phyloP scores from a whole-genome alignment of 30 jellyfish, hydroid and myxozoan genomes.

The Mastigias papua region DNA sequence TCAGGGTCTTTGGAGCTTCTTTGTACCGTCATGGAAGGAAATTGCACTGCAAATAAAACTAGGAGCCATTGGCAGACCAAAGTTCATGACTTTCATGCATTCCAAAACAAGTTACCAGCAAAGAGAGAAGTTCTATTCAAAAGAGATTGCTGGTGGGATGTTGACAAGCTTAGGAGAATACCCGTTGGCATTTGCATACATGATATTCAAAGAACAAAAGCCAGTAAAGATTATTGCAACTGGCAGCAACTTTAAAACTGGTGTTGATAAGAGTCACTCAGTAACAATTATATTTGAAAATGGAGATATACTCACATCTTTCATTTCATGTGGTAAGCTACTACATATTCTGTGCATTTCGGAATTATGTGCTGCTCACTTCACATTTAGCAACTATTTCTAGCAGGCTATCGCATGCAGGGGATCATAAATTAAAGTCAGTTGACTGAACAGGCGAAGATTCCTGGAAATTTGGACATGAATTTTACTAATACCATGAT shows the following conservation, averaged over 20 bases:
- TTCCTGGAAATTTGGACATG: no score
- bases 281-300: constrained; percentile 45
- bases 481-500: no score
- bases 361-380: no score
- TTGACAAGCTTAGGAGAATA: constrained; percentile 72
- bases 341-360: neutral
- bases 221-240: constrained; percentile 64
- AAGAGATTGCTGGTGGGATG: constrained; percentile 74
- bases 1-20: constrained; percentile 80
- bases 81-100: constrained; percentile 51
- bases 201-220: constrained; percentile 55
- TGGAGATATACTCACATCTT: constrained; percentile 49
- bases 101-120: constrained; percentile 35
- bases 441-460: no score
- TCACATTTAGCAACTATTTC: no score
- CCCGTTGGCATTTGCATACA: constrained; percentile 56
- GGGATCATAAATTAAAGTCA: no score
- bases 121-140: constrained; percentile 45
- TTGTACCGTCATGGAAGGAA: constrained; percentile 77
- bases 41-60: constrained; percentile 37
- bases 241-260: constrained; percentile 52
- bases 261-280: constrained; percentile 65
- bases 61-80: constrained; percentile 77
- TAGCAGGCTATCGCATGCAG: no score
- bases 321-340: constrained; percentile 74